Evolutionary conservation across 2,797 vertebrate species (phyloP), one percentile per base, ranked within the genome.

Genomic region (Acipenser oxyrinchus): DNA sequence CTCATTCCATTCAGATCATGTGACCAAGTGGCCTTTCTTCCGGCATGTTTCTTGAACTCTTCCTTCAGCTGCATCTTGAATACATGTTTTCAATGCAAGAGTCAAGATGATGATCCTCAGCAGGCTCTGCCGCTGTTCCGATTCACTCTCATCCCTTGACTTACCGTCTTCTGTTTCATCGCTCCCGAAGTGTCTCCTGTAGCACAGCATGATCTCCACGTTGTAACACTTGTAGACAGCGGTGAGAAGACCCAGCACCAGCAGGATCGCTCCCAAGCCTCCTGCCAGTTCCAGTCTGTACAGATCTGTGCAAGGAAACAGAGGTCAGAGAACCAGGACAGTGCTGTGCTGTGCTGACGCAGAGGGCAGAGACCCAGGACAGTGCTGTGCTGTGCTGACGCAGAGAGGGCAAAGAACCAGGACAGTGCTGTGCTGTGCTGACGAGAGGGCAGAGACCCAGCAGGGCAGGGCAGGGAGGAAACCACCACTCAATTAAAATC

Each of bases 181-280:
- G 18, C 87, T 92, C 74, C 95, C 94, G 68, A 97, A 97, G 82
- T 91, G 93, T 67, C 92, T 92, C 73, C 93, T 79, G 84, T 98
- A 98, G 84, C 95, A 97, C 13, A 98, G 90, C 93, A 97, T 89
- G 73, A 98, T 74, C 79, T 98, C 96, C 75, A 96, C 86, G 66
- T 93, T 95, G 84, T 97, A 98, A 77, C 94, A 97, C 79, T 96
- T 97, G 74, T 97, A 98, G 75, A 97, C 84, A 18, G 92, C 88
- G 0, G 94, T 89, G 1, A 96, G 86, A 71, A 96, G 74, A 72
- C 93, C 84, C 71, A 97, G 79, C 66, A 98, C 87, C 70, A 98
- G 83, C 75, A 98, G 75, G 62, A 98, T 95, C 69, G 95, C 94
- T 70, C 96, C 95, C 59, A 98, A 83, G 71, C 96, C 96, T 51